Conservation (phyloP, 2,888 invertebrate species). For the Lepidochitona cinerea region DNA sequence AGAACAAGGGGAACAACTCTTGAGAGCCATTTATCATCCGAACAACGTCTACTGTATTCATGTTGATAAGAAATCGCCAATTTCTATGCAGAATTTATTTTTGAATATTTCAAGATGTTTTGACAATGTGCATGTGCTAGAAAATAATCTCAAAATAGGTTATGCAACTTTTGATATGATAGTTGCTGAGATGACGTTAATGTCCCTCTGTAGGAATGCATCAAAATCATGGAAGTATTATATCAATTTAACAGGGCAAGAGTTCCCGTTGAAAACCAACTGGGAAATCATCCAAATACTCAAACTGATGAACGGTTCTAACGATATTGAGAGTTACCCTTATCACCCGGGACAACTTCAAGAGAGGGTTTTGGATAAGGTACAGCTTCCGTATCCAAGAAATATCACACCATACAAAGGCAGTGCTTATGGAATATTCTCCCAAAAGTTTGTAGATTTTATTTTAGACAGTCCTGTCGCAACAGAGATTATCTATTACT, state of each 20-base stretch:
- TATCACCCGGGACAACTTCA: too few species aligned
- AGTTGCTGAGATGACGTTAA: slow-evolving; percentile 43
- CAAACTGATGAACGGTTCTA: background rate
- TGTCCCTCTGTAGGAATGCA: slow-evolving; percentile 16
- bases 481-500: too few species aligned
- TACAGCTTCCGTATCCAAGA: slow-evolving; percentile 40
- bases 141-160: slow-evolving; percentile 40
- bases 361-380: slow-evolving; percentile 23
- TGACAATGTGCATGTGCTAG: slow-evolving; percentile 53
- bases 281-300: background rate
- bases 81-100: slow-evolving; percentile 35
- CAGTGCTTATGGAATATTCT: slow-evolving; percentile 60
- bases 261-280: background rate
- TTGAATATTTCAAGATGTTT: slow-evolving; percentile 43
- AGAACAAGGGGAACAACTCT: slow-evolving; percentile 54
- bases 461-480: too few species aligned
- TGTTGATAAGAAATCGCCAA: slow-evolving; percentile 55
- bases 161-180: slow-evolving; percentile 39
- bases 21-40: slow-evolving; percentile 61
- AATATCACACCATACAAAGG: too few species aligned
- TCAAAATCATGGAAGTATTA: background rate
- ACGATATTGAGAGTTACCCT: background rate
- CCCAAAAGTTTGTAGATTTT: slow-evolving; percentile 57
- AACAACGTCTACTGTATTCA: slow-evolving; percentile 68
- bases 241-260: background rate